Conservation (phyloP, 2,888 invertebrate genomes). For the Pyrochroa serraticornis region DNA sequence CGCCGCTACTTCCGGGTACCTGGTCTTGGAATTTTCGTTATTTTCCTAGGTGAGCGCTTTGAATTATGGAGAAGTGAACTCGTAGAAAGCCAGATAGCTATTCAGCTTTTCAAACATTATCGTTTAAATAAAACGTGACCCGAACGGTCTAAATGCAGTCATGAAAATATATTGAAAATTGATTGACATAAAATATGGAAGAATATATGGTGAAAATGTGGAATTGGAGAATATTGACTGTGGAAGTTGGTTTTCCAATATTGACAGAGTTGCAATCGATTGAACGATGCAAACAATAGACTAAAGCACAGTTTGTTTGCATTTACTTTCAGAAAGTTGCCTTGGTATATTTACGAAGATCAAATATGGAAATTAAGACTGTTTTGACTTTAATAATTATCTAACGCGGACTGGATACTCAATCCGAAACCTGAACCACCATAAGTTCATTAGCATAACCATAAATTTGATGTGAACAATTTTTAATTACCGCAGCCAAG, state of each 20-base stretch:
- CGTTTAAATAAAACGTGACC: slow-evolving; percentile 27
- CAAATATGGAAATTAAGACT: slow-evolving; percentile 25
- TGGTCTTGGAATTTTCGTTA: no score
- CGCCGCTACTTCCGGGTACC: no score
- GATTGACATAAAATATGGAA: slow-evolving; percentile 26
- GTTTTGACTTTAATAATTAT: slow-evolving; percentile 18
- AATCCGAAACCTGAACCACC: background rate
- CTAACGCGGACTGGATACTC: background rate
- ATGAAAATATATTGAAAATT: slow-evolving; percentile 26
- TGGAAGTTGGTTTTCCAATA: slow-evolving; percentile 33
- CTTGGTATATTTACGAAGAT: slow-evolving; percentile 23
- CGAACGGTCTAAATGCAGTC: slow-evolving; percentile 19
- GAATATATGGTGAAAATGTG: slow-evolving; percentile 19
- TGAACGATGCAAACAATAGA: slow-evolving; percentile 37
- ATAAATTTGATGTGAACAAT: slow-evolving; percentile 4
- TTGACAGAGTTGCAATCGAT: slow-evolving; percentile 42
- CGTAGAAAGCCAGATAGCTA: slow-evolving; percentile 3
- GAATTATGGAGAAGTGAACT: slow-evolving; percentile 24
- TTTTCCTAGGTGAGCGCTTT: slow-evolving; percentile 8
- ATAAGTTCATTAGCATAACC: background rate
- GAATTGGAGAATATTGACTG: slow-evolving; percentile 26
- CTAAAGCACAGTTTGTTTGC: slow-evolving; percentile 31
- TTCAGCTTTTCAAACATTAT: slow-evolving; percentile 19
- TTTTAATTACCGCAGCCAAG: background rate
- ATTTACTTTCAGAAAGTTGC: slow-evolving; percentile 32